Percentiles rank a stretch among this genome's conserved stretches.
Evolutionary conservation across 2,797 vertebrate genomes (phyloP).

Genomic region (Girardinus metallicus): DNA sequence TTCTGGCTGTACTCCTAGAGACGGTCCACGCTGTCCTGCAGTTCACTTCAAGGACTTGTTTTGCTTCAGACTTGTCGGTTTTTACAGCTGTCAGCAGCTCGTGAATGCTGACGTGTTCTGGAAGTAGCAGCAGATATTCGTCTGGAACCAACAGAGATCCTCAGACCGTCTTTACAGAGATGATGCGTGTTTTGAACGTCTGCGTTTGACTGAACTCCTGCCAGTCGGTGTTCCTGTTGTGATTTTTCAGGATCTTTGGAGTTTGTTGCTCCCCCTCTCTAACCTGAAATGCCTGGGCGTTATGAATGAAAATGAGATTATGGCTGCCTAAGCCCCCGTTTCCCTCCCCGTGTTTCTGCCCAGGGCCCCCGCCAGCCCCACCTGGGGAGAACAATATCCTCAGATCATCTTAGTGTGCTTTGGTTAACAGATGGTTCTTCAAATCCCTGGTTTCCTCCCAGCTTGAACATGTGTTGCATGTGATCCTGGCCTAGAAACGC

Average conservation of each 20-base stretch:
- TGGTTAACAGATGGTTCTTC: slow-evolving; percentile 84
- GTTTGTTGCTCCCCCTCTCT: neutral
- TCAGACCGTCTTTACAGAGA: no score
- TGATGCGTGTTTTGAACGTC: no score
- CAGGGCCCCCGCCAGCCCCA: slow-evolving; percentile 70
- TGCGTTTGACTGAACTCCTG: no score
- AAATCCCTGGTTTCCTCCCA: slow-evolving; percentile 79
- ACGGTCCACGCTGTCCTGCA: neutral
- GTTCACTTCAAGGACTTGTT: neutral
- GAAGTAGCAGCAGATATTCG: neutral
- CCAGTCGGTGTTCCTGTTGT: no score
- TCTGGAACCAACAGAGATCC: no score
- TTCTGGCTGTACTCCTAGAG: neutral
- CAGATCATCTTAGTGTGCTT: slow-evolving; percentile 82
- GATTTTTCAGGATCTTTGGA: no score
- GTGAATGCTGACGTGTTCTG: neutral
- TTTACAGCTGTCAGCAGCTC: neutral
- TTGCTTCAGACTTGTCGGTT: neutral
- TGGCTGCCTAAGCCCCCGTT: slow-evolving; percentile 57
- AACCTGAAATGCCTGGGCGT: slow-evolving; percentile 37
- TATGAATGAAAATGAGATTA: slow-evolving; percentile 76
- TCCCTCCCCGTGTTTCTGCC: slow-evolving; percentile 53
- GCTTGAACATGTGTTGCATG: slow-evolving; percentile 77
- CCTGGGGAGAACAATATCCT: slow-evolving; percentile 84
- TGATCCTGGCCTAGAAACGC: slow-evolving; percentile 72